phyloP scores from a whole-genome alignment of 2,797 vertebrate genomes.

The Enteromius afrohamiltoni region DNA sequence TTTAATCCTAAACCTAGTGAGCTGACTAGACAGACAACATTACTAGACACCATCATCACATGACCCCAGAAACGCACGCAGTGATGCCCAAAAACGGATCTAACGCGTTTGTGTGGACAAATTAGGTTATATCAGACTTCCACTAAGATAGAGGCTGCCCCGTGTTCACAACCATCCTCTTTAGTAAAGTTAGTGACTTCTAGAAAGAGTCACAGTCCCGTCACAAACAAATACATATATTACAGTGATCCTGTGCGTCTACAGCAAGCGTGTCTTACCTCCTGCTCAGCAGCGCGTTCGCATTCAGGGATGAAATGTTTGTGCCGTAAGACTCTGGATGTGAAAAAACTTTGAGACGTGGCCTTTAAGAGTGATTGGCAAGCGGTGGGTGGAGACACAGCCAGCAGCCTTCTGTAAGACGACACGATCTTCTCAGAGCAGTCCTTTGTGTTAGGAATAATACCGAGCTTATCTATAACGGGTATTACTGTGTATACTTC shows the following conservation, averaged over 20 bases:
- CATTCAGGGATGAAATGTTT: background rate
- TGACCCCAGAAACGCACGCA: background rate
- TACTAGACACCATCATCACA: background rate
- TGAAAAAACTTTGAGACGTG: conserved; percentile 63
- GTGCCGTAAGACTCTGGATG: background rate
- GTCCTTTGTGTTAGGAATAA: background rate
- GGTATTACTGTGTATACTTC: background rate
- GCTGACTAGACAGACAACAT: background rate
- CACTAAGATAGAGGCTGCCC: background rate
- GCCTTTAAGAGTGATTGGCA: conserved; percentile 52
- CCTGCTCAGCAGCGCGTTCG: background rate
- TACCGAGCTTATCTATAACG: too few species aligned
- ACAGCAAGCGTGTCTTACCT: background rate
- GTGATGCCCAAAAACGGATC: background rate
- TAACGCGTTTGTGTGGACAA: background rate
- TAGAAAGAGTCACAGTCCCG: background rate
- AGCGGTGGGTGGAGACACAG: conserved; percentile 51
- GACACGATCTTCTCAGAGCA: background rate
- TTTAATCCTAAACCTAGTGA: background rate
- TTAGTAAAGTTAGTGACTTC: background rate
- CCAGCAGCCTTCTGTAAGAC: background rate
- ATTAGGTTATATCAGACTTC: background rate
- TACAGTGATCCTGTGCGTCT: too few species aligned
- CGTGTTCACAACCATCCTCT: background rate
- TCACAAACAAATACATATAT: background rate